Evolutionary conservation across 2,888 invertebrate species (phyloP).

Genomic region (Apamea sordens): DNA sequence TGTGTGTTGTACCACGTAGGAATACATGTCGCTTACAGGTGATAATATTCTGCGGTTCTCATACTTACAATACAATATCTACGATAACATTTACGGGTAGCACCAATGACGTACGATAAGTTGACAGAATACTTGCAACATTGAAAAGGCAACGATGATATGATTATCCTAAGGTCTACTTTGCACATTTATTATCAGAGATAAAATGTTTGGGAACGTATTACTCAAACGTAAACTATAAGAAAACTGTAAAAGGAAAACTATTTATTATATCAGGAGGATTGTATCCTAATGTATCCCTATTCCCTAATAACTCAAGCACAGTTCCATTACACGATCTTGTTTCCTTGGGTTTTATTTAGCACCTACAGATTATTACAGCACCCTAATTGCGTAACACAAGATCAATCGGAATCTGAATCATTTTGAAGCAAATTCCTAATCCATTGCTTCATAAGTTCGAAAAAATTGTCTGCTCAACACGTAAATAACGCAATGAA

Average conservation of each 20-base stretch:
- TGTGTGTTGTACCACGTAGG: slow-evolving; percentile 5
- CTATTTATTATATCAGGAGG: neutral
- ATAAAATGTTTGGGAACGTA: neutral
- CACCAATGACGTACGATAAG: slow-evolving; percentile 16
- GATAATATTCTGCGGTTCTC: slow-evolving; percentile 33
- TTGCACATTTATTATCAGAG: neutral
- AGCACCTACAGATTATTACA: slow-evolving; percentile 4
- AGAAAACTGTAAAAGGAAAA: neutral
- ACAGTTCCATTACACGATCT: neutral
- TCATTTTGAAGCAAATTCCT: too few relatives aligned
- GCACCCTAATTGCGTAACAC: too few relatives aligned
- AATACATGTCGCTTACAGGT: slow-evolving; percentile 13
- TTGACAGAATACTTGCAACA: slow-evolving; percentile 4
- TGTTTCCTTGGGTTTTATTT: neutral
- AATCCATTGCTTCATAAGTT: too few relatives aligned
- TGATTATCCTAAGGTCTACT: neutral
- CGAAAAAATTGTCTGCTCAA: too few relatives aligned
- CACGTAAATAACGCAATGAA: too few relatives aligned
- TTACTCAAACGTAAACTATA: neutral
- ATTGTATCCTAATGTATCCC: neutral
- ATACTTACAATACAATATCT: slow-evolving; percentile 15
- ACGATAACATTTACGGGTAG: slow-evolving; percentile 32
- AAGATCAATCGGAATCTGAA: too few relatives aligned
- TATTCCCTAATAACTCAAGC: neutral
- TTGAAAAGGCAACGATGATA: slow-evolving; percentile 14